Evolutionary conservation across 2,113 vertebrate species (phyloP).

Genomic region (Psilopogon haemacephalus): DNA sequence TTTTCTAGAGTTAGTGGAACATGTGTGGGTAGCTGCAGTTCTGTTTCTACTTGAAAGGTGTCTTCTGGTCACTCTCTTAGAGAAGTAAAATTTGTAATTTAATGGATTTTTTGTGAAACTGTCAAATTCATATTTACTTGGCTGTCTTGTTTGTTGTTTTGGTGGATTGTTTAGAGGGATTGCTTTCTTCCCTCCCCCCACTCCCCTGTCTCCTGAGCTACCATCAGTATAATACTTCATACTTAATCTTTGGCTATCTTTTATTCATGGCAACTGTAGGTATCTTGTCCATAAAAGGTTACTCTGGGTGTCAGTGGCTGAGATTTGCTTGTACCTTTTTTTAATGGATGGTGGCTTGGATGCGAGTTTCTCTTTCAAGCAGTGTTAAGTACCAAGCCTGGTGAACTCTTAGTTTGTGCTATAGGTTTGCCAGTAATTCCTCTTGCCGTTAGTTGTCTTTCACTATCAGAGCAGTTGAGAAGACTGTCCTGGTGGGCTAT

Average conservation of each 20-base stretch:
- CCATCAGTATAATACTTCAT: neutral
- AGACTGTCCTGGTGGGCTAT: neutral
- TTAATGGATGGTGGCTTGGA: neutral
- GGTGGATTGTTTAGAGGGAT: too few relatives aligned
- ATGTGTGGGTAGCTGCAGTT: neutral
- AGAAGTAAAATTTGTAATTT: neutral
- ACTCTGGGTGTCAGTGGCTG: neutral
- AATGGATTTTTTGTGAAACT: neutral
- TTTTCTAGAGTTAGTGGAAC: neutral
- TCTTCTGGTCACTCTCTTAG: neutral
- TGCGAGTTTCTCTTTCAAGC: neutral
- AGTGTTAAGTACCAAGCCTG: neutral
- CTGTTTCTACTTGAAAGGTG: neutral
- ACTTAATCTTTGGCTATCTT: neutral
- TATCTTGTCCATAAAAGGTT: neutral
- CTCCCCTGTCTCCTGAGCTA: neutral
- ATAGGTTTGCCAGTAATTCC: neutral
- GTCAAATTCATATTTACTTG: rapidly evolving
- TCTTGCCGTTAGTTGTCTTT: neutral
- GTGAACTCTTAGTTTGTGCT: neutral
- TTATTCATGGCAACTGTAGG: neutral
- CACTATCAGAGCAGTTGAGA: neutral
- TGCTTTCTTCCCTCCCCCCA: too few relatives aligned
- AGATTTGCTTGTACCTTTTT: neutral
- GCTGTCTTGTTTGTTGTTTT: neutral